phyloP scores from a whole-genome alignment of 2,113 vertebrate species.

The Silurus glanis region DNA sequence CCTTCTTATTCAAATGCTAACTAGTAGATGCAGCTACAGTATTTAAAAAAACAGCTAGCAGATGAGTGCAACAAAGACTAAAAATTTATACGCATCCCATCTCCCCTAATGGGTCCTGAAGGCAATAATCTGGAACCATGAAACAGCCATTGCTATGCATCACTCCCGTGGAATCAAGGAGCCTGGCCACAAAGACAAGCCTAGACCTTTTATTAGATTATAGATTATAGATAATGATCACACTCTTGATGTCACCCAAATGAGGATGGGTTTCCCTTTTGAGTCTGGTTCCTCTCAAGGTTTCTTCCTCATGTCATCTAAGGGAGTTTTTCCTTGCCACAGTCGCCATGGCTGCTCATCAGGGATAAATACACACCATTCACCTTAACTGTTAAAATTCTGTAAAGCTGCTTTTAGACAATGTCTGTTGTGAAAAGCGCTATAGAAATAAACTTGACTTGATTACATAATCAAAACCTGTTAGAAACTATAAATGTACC shows the following conservation, averaged over 20 bases:
- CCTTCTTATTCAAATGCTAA: conserved; percentile 7
- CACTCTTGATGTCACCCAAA: too few species aligned
- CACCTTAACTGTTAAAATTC: too few species aligned
- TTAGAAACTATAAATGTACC: neutral
- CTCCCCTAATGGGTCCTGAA: conserved; percentile 66
- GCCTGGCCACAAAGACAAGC: conserved; percentile 58
- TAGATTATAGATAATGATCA: too few species aligned
- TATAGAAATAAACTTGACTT: too few species aligned
- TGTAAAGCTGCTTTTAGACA: too few species aligned
- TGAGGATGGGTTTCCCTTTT: too few species aligned
- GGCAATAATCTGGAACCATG: conserved; percentile 35
- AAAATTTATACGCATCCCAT: conserved; percentile 68
- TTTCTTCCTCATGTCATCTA: too few species aligned
- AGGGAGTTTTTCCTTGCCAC: too few species aligned
- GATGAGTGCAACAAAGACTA: conserved; percentile 70
- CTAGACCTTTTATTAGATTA: conserved; percentile 20
- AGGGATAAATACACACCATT: too few species aligned
- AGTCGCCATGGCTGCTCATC: too few species aligned
- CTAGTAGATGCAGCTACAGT: neutral
- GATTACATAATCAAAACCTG: conserved; percentile 9
- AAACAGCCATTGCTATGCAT: conserved; percentile 31
- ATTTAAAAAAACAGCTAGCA: conserved; percentile 38
- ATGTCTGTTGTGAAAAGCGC: too few species aligned
- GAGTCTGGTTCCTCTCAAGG: too few species aligned
- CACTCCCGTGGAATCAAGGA: conserved; percentile 30